Base-by-base conservation (phyloP, 2,113 vertebrate species). In the Pedionomus torquatus region DNA sequence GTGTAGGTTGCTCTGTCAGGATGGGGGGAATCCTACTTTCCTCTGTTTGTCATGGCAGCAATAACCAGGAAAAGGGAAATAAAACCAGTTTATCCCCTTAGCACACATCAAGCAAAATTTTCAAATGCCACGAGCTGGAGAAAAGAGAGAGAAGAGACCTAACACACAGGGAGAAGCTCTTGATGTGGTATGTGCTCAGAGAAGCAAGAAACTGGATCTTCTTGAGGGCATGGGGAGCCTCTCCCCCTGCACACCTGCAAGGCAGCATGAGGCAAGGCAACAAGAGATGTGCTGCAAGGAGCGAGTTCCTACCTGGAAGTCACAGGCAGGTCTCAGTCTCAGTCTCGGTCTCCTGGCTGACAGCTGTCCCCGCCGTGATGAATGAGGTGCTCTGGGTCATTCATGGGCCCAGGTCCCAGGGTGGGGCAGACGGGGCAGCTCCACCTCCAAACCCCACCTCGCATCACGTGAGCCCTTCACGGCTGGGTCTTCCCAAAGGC, bases 271-370 rank as follows among this genome's bases (percentile, higher is more conserved):
- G 23, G 39, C 28, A 44, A 69, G 48, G 46, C 58, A 58, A 43
- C 0, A 1, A 72, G 46, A 60, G 70, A 33, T 5, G 58, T 35
- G 43, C 28, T 24, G 33, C 13, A 14, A 66, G 31, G 66, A 61
- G 15, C 0, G 0, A 95, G 41, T 16, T 65, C 94, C 92, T 97
- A 97, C 97, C 96, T 96, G 92, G 65, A n/a, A 82, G 70, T 17
- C 2, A 1, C 10, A n/a, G 51, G 49, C 54, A 92, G 72, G 48
- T 65, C 28, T 54, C 2, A 0, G 51, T 58, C 31, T 76, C 3
- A 0, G 26, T 78, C n/a, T 74, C 3, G 0, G 28, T 80, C 51
- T 81, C 39, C 70, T 6, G 14, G 58, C 61, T 49, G 41, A 5
- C 60, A 66, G 57, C 61, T 11, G 54, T 69, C 70, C 87, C 46